Evolutionary conservation across 2,888 invertebrate species (phyloP), one percentile per base, ranked within the genome.

Genomic region (Tubiluchus corallicola): DNA sequence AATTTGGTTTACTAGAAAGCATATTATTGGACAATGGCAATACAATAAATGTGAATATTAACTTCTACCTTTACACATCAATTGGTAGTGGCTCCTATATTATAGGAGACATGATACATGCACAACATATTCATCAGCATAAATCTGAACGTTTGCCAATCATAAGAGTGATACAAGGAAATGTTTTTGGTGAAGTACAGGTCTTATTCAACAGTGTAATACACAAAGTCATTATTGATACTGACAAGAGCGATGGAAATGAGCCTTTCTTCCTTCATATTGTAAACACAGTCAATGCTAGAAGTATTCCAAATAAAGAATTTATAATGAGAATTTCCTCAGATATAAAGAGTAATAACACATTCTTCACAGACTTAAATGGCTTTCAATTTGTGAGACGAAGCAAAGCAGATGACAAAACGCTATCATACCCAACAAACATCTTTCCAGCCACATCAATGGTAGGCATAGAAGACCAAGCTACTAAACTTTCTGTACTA

Each of bases 51-150:
- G 44, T 59, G 1, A 46, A 56, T 2, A 38, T 63, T n/a, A 50
- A 53, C 21, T 87, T 90, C 57, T 79, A 82, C 0, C 84, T 85
- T 0, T 92, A 92, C 58, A 75, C 79, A 37, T 88, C 90, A 47
- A 53, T 55, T 39, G 57, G 58, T 15, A 62, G 62, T 50, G 63
- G 63, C 2, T 61, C 63, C 2, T 63, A 63, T 45, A 51, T 63
- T 37, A 62, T 63, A 48, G 48, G 13, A 55, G 57, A 3, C 53
- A 53, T 17, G 58, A n/a, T n/a, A n/a, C n/a, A n/a, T n/a, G n/a
- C n/a, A n/a, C n/a, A n/a, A n/a, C n/a, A n/a, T n/a, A n/a, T n/a
- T n/a, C n/a, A n/a, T n/a, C n/a, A n/a, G n/a, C 60, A 3, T 46
- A 45, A 5, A 44, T 44, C 17, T 38, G 29, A 5, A 43, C 44